Evolutionary conservation across 2,113 vertebrate species (phyloP).

Genomic region (Lagopus leucura): DNA sequence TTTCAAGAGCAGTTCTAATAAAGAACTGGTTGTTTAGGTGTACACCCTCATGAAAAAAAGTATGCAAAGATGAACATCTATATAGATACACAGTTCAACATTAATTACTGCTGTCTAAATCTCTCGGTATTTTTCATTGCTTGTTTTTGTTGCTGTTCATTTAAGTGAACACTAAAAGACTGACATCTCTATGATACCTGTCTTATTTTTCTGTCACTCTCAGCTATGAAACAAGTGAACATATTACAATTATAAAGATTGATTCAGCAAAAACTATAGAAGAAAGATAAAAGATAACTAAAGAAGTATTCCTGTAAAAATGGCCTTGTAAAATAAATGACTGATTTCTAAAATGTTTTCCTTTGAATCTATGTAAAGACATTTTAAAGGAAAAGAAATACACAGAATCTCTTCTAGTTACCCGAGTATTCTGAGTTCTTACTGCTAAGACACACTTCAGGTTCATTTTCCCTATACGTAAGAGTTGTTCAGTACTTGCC

Average conservation of each 20-base stretch:
- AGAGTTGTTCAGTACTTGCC: neutral
- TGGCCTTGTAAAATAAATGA: neutral
- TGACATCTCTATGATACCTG: neutral
- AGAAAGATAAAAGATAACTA: neutral
- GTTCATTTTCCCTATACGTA: neutral
- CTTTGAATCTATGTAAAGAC: neutral
- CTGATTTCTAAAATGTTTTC: neutral
- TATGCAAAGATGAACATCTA: neutral
- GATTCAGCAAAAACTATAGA: neutral
- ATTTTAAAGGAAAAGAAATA: neutral
- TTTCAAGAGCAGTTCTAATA: neutral
- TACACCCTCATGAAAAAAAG: neutral
- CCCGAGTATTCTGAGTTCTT: neutral
- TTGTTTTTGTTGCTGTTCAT: neutral
- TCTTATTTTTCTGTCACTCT: neutral
- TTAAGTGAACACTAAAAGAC: neutral
- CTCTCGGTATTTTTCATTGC: neutral
- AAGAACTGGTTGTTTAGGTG: neutral
- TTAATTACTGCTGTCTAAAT: neutral
- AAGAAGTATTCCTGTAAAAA: neutral
- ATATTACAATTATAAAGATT: neutral
- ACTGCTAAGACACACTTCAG: neutral
- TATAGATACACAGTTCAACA: neutral
- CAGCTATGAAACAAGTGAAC: accelerated
- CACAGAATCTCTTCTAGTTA: neutral